Conservation (phyloP, 1,140 invertebrate genomes). For the Drosophila suzukii region DNA sequence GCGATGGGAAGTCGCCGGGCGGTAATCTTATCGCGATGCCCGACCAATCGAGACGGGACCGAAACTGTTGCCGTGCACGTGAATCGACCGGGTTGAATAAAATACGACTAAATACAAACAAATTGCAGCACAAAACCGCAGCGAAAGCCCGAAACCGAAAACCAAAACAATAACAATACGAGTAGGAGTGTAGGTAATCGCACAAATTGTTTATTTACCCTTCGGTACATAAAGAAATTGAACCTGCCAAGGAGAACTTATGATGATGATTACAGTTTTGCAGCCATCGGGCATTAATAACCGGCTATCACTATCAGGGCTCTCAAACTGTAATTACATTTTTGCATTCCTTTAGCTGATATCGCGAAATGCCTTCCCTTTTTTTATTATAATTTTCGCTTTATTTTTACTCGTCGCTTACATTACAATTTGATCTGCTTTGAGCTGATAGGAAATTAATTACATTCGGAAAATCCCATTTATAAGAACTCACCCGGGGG, state of each 20-base stretch:
- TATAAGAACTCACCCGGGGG: neutral
- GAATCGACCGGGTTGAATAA: conserved; percentile 15
- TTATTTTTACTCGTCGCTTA: neutral
- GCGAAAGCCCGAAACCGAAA: neutral
- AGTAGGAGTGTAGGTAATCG: neutral
- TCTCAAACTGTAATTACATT: conserved; percentile 19
- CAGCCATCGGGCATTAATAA: conserved; percentile 5
- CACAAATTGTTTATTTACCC: conserved; percentile 30
- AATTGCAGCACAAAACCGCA: neutral
- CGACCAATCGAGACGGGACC: conserved; percentile 8
- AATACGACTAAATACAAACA: neutral
- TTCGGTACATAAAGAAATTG: conserved; percentile 8
- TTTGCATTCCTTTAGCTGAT: conserved; percentile 16
- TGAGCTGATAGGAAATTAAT: conserved; percentile 5
- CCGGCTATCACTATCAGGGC: neutral
- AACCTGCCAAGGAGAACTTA: neutral
- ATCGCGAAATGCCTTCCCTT: neutral
- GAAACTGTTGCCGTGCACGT: conserved; percentile 38
- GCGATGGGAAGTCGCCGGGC: conserved; percentile 3
- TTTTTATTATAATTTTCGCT: neutral
- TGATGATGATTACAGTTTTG: conserved; percentile 36
- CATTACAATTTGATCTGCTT: neutral
- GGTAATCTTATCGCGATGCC: conserved; percentile 51
- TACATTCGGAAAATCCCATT: neutral
- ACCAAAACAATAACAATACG: conserved; percentile 26